Conservation (phyloP, 2,113 vertebrate species). For the Larimichthys crocea region DNA sequence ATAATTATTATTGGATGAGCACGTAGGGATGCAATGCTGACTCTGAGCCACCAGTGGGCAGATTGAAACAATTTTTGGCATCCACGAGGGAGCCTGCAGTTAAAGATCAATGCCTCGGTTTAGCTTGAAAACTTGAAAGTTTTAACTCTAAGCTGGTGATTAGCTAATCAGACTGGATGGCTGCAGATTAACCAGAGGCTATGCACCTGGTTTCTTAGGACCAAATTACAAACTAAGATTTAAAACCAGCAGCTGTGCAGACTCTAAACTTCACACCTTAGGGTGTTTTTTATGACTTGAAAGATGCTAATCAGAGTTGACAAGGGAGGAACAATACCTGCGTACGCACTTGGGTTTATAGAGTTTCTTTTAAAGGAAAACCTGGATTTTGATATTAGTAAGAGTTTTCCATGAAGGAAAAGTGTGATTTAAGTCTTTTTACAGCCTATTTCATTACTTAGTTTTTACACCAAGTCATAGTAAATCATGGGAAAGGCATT, state of each 20-base stretch:
- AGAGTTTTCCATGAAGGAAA: neutral
- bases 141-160: conserved; percentile 21
- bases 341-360: conserved; percentile 5
- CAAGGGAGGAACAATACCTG: neutral
- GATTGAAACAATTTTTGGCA: conserved; percentile 55
- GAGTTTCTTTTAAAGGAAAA: conserved; percentile 1
- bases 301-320: conserved; percentile 7
- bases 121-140: neutral
- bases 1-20: conserved; percentile 29
- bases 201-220: conserved; percentile 56
- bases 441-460: neutral
- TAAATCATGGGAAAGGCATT: conserved; percentile 4
- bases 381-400: neutral
- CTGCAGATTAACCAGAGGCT: conserved; percentile 35
- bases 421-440: neutral
- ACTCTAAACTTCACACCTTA: conserved; percentile 58
- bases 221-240: conserved; percentile 55
- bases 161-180: conserved; percentile 17
- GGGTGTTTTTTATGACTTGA: conserved; percentile 49
- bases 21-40: conserved; percentile 51
- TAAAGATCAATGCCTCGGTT: conserved; percentile 1
- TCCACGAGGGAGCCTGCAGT: conserved; percentile 3
- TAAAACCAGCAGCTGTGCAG: conserved; percentile 53
- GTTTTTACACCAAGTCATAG: neutral
- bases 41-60: conserved; percentile 75